Base-by-base conservation (phyloP, 1,140 invertebrate species). In the Drosophila ambigua region DNA sequence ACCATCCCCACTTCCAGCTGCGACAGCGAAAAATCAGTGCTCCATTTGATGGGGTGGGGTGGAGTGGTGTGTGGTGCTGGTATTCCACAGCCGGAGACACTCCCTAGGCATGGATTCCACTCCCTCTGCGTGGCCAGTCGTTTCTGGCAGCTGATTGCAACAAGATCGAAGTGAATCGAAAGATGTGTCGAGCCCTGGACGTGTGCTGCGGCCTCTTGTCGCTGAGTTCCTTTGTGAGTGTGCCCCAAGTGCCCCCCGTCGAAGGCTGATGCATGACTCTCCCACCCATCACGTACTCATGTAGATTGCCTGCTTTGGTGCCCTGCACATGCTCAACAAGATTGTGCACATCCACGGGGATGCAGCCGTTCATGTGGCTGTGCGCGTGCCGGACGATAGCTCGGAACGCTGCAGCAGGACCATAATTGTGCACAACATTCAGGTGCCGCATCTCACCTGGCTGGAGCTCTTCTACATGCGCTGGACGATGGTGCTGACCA, bases 401-500 rank as follows among this genome's bases (percentile, higher is more conserved):
- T 35, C 9, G 7, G 28, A 48, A 11, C 59, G 43, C 48, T 81
- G 78, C 26, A 43, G 73, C 5, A 52, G 46, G 2, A 62, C 55
- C 0, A 58, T 64, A 44, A 66, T 75, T 31, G 54, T 79, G 45
- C 57, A 68, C 8, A 43, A 26, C 26, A 39, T 15, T 20, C 23
- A 66, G n/a, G 44, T 15, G 15, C 39, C 55, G 9, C 66, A 75
- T 54, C 51, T 76, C 1, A 72, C 66, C 13, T 68, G 67, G 64
- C 46, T 73, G 53, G 77, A 79, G 28, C 54, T 82, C 2, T 66
- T 71, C 58, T 77, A 69, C n/a, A 71, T 80, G 45, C 79, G 76
- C 23, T 82, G 79, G 79, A 66, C 68, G 0, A 35, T 82, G 35
- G 73, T 79, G 8, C n/a, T 82, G 16, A 76, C 77, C 28, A 61